Conservation (phyloP, 2,888 invertebrate genomes). For the Eupithecia pulchellata region DNA sequence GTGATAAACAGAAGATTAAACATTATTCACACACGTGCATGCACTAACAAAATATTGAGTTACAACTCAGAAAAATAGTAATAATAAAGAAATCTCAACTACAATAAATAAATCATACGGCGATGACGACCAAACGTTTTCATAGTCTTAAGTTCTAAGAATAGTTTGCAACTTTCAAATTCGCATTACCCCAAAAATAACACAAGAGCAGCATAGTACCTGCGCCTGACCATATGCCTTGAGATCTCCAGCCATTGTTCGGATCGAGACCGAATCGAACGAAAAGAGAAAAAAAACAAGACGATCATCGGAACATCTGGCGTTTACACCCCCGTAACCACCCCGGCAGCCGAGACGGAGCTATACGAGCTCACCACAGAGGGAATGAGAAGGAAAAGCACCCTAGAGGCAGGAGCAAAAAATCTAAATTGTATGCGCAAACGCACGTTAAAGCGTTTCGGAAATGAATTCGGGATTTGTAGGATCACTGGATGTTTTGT, state of each 20-base stretch:
- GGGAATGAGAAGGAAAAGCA: slow-evolving; percentile 39
- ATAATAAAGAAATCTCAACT: background rate
- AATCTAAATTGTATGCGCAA: slow-evolving; percentile 60
- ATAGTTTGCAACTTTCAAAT: slow-evolving; percentile 24
- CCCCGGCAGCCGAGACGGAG: slow-evolving; percentile 51
- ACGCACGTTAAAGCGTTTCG: slow-evolving; percentile 66
- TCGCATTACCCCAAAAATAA: slow-evolving; percentile 25
- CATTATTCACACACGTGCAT: background rate
- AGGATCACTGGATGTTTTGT: slow-evolving; percentile 32
- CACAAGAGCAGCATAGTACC: slow-evolving; percentile 45
- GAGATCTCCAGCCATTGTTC: slow-evolving; percentile 62
- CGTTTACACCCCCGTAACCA: slow-evolving; percentile 65
- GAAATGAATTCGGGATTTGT: slow-evolving; percentile 46
- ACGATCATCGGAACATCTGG: slow-evolving; percentile 65
- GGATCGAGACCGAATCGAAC: slow-evolving; percentile 58
- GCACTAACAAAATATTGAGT: background rate
- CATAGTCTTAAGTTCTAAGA: slow-evolving; percentile 3
- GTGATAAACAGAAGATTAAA: background rate
- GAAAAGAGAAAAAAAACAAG: slow-evolving; percentile 53
- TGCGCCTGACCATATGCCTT: slow-evolving; percentile 55
- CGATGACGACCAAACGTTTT: background rate
- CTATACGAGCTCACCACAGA: slow-evolving; percentile 19
- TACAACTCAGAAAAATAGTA: background rate
- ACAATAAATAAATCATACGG: background rate
- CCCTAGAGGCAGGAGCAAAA: slow-evolving; percentile 52